These are phyloP conservation scores for Sisyra nigra DNA, from an alignment of 2,888 invertebrate species.

Conservation along the genomic window DNA sequence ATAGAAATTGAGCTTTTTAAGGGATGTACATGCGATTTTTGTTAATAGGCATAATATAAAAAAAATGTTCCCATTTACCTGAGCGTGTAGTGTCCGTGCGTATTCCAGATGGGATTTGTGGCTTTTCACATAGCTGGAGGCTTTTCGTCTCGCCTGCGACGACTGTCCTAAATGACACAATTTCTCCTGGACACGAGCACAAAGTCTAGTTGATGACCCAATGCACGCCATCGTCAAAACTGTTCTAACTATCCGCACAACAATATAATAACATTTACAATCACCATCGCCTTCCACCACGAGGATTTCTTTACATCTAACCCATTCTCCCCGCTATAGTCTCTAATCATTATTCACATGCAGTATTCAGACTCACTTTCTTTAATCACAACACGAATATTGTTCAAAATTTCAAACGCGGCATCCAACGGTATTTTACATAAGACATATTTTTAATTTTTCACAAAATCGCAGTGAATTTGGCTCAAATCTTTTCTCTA, in stretches of 20 bases:
- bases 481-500: no score
- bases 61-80: conserved; percentile 22
- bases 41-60: no score
- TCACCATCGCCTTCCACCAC: conserved; percentile 19
- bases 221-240: conserved; percentile 71
- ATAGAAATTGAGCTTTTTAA: no score
- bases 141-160: conserved; percentile 45
- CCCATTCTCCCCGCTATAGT: conserved; percentile 8
- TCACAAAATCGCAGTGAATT: no score
- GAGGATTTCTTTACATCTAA: conserved; percentile 35
- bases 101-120: conserved; percentile 29
- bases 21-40: no score
- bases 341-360: conserved; percentile 2
- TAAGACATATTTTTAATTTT: no score
- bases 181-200: conserved; percentile 66
- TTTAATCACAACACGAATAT: neutral
- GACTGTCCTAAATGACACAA: conserved; percentile 63
- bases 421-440: no score
- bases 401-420: no score
- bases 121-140: conserved; percentile 47
- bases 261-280: conserved; percentile 12
- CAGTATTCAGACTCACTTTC: conserved; percentile 1
- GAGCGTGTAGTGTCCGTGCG: conserved; percentile 25
- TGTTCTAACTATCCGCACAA: conserved; percentile 44
- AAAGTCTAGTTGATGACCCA: conserved; percentile 59